phyloP scores from a whole-genome alignment of 2,797 vertebrate genomes.

The Esox lucius region DNA sequence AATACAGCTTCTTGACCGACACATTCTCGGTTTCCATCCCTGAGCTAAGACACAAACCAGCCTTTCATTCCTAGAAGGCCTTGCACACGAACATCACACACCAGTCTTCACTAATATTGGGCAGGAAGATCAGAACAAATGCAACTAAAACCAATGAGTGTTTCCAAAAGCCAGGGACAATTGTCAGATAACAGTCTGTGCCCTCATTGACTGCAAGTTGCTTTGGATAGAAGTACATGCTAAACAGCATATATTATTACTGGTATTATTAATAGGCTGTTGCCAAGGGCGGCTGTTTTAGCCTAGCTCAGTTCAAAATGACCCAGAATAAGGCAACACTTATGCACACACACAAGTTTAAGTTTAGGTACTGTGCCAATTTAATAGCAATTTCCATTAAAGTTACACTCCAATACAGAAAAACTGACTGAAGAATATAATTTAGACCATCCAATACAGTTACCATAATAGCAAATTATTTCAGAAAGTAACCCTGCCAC shows the following conservation, averaged over 20 bases:
- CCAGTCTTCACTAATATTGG: conserved; percentile 23
- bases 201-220: conserved; percentile 15
- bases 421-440: neutral
- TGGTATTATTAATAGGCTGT: no score
- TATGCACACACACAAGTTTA: conserved; percentile 31
- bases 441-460: neutral
- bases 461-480: neutral
- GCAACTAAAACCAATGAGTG: conserved; percentile 29
- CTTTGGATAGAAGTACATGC: no score
- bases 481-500: neutral
- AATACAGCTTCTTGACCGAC: conserved; percentile 43
- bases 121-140: neutral
- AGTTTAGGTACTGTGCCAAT: conserved; percentile 36
- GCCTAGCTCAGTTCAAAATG: conserved; percentile 49
- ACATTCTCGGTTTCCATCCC: conserved; percentile 56
- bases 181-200: conserved; percentile 11
- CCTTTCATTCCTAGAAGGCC: neutral
- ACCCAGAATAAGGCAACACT: conserved; percentile 66
- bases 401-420: neutral
- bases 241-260: no score
- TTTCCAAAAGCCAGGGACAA: conserved; percentile 38
- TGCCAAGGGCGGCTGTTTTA: conserved; percentile 28
- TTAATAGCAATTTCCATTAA: neutral
- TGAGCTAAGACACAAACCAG: conserved; percentile 65
- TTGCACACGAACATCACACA: conserved; percentile 37